Base-by-base conservation (phyloP, 2,888 invertebrate species). In the Gasteruption jaculator region DNA sequence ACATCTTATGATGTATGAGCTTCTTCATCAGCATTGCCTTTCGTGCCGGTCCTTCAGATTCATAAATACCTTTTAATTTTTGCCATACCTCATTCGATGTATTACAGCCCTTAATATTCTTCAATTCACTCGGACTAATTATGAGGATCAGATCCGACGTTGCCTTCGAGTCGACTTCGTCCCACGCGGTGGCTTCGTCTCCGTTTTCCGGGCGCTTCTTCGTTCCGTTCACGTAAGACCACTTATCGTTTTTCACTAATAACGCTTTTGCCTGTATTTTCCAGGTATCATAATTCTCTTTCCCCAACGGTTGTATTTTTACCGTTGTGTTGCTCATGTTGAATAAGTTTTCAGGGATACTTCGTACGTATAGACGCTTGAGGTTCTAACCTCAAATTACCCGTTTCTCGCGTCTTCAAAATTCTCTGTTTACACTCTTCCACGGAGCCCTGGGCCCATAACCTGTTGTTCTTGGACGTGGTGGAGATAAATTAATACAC, bases 21-120 rank as follows among this genome's bases (percentile, higher is more conserved):
- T 38, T 26, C 32, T 50, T 50, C 19, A 46, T 29, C 10, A 48
- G 27, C n/a, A 31, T 47, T n/a, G 45, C 49, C 21, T 50, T 48
- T 14, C 42, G 37, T 11, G 45, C 48, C 19, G 43, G 45, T 5
- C 47, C 37, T 42, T 31, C 41, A 2, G 33, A 38, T n/a, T 41
- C 36, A 42, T 43, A 43, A 5, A 42, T 19, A 31, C 35, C 19
- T 2, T 38, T 10, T 4, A 46, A 18, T 32, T 35, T 48, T 11
- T 24, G 25, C 46, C 43, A 46, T 10, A 46, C 38, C 31, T 39
- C 32, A 3, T 41, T 46, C 2, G 49, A 49, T 5, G 44, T 49
- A 5, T 21, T 16, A 32, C 41, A 46, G 21, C 43, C 27, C 25
- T 46, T 43, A n/a, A 46, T 37, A 12, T 37, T 33, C 15, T 37